These are phyloP conservation scores for Heliangelus exortis DNA, from an alignment of 2,797 vertebrate species.

Conservation along the genomic window DNA sequence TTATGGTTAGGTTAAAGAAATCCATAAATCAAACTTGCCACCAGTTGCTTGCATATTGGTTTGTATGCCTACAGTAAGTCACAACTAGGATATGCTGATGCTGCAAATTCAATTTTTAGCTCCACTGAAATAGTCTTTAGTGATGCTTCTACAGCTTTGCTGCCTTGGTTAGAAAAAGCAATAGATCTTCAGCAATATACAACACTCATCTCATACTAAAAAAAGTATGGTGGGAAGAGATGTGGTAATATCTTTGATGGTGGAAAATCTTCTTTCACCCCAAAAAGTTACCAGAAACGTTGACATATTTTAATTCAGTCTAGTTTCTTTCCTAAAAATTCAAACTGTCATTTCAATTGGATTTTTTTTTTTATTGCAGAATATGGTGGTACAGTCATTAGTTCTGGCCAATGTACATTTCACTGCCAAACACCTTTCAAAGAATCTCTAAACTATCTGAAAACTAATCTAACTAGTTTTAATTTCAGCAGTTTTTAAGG, in stretches of 20 bases:
- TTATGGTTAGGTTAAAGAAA: not conserved
- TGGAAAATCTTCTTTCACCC: not conserved
- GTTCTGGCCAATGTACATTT: not conserved
- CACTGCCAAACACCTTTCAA: not conserved
- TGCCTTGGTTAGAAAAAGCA: not conserved
- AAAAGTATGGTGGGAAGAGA: not conserved
- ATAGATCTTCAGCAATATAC: not conserved
- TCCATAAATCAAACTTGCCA: not conserved
- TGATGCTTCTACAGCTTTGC: not conserved
- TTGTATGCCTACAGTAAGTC: not conserved
- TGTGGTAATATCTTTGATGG: not conserved
- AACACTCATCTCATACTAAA: not conserved
- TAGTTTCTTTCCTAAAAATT: not conserved
- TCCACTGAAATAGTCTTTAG: not conserved
- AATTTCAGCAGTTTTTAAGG: not conserved
- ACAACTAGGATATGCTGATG: not conserved
- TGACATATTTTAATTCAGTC: not conserved
- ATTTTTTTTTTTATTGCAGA: not conserved
- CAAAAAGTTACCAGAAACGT: not conserved
- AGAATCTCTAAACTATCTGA: not conserved
- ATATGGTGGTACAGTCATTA: not conserved
- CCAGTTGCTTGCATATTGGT: not conserved
- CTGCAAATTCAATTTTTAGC: not conserved
- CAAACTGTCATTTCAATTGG: not conserved
- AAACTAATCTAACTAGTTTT: not conserved